phyloP scores from a whole-genome alignment of 2,888 invertebrate species.

The Argynnis bischoffii region DNA sequence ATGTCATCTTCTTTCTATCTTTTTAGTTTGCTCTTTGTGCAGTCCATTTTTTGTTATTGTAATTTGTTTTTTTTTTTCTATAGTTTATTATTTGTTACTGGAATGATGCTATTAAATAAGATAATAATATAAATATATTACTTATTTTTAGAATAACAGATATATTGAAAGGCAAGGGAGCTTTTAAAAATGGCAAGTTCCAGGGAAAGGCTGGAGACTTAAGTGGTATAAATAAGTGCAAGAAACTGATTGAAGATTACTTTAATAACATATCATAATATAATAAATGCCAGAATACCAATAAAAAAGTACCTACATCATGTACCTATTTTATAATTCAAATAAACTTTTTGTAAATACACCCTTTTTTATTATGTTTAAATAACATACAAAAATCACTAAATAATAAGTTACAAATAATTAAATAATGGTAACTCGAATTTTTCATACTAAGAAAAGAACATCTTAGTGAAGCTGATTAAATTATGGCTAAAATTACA shows the following conservation, averaged over 20 bases:
- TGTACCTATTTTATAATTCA: not conserved
- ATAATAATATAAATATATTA: not conserved
- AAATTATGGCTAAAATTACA: too few species aligned
- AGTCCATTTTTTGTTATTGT: not conserved
- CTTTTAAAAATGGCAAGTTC: constrained; percentile 86
- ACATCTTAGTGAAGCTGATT: too few species aligned
- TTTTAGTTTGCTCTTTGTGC: too few species aligned
- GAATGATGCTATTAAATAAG: not conserved
- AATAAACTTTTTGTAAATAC: constrained; percentile 4
- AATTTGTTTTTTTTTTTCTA: not conserved
- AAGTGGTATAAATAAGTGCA: constrained; percentile 84
- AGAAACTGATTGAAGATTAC: constrained; percentile 82
- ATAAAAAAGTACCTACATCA: not conserved
- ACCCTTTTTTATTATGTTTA: not conserved
- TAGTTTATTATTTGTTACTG: not conserved
- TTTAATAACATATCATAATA: constrained; percentile 60
- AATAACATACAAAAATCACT: too few species aligned
- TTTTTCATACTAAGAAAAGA: too few species aligned
- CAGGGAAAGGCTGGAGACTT: constrained; percentile 90
- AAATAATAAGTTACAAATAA: too few species aligned
- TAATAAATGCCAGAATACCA: constrained; percentile 16
- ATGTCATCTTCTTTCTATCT: too few species aligned
- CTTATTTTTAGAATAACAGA: constrained; percentile 82
- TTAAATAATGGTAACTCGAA: too few species aligned
- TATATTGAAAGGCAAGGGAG: constrained; percentile 89